Percentiles rank a stretch among this genome's conserved stretches.
phyloP scores from a whole-genome alignment of 2,888 invertebrate species.

The Bugulina stolonifera region DNA sequence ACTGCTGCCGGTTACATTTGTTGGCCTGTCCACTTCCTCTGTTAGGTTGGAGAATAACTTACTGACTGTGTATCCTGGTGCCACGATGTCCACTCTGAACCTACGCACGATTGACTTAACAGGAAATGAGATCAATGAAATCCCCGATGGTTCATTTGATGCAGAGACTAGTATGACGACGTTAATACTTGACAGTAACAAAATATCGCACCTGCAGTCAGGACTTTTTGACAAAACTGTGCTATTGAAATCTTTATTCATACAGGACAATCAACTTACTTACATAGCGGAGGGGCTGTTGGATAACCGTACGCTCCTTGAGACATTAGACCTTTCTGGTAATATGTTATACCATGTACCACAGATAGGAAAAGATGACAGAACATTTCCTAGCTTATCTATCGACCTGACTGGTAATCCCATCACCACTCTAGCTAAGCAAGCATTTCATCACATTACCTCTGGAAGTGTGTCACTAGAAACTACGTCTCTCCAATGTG shows the following conservation, averaged over 20 bases:
- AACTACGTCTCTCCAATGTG: neutral
- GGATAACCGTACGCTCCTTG: constrained; percentile 31
- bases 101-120: constrained; percentile 31
- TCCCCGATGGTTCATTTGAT: constrained; percentile 33
- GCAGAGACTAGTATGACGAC: constrained; percentile 31
- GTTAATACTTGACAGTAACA: constrained; percentile 33
- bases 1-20: constrained; percentile 33
- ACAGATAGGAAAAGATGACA: neutral
- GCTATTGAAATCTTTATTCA: constrained; percentile 1
- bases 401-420: neutral
- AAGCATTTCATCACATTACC: neutral
- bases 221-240: constrained; percentile 33
- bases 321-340: neutral
- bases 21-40: constrained; percentile 31
- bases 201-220: constrained; percentile 32
- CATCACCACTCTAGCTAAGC: neutral
- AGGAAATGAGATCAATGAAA: constrained; percentile 31
- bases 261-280: neutral
- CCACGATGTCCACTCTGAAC: constrained; percentile 31
- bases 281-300: constrained; percentile 30
- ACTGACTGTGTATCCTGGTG: constrained; percentile 32
- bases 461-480: neutral
- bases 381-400: neutral
- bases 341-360: neutral
- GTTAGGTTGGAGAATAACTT: constrained; percentile 32